A percentile compares a stretch with the other conserved stretches of the same genome.
These are phyloP conservation scores for Steinernema scapterisci DNA, from an alignment of 2,888 invertebrate genomes.

Conservation along the genomic window DNA sequence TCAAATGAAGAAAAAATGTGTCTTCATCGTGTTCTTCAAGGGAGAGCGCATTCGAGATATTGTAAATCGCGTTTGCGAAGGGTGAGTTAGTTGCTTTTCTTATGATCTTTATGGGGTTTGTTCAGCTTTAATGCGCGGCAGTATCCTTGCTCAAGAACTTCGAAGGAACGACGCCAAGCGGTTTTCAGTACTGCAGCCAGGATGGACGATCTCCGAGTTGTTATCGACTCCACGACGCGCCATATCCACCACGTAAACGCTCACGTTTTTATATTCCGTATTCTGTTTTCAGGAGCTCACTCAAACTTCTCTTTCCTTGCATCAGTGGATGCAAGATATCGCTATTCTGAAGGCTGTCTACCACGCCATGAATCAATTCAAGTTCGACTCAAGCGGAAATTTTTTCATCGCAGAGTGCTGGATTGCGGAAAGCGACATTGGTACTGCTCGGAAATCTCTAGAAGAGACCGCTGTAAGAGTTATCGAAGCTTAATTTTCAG, in stretches of 20 bases:
- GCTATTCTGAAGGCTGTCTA: slow-evolving; percentile 98
- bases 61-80: slow-evolving; percentile 97
- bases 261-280: neutral
- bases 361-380: slow-evolving; percentile 94
- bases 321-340: slow-evolving; percentile 93
- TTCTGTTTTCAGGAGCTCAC: slow-evolving; percentile 11
- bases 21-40: slow-evolving; percentile 80
- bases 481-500: neutral
- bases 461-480: slow-evolving; percentile 78
- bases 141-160: slow-evolving; percentile 96
- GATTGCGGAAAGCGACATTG: slow-evolving; percentile 85
- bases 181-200: slow-evolving; percentile 95
- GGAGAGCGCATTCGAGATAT: slow-evolving; percentile 94
- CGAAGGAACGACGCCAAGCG: slow-evolving; percentile 93
- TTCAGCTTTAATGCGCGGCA: slow-evolving; percentile 86
- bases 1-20: slow-evolving; percentile 76
- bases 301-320: slow-evolving; percentile 81
- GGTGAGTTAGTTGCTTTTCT: slow-evolving; percentile 70
- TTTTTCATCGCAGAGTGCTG: slow-evolving; percentile 98
- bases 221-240: slow-evolving; percentile 56
- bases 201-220: slow-evolving; percentile 90
- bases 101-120: neutral
- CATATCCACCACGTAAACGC: neutral
- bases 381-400: slow-evolving; percentile 97
- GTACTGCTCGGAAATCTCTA: slow-evolving; percentile 87